A percentile compares a stretch with the other conserved stretches of the same genome.
Conservation (phyloP, 1,140 invertebrate species). For the Drosophila serrata region DNA sequence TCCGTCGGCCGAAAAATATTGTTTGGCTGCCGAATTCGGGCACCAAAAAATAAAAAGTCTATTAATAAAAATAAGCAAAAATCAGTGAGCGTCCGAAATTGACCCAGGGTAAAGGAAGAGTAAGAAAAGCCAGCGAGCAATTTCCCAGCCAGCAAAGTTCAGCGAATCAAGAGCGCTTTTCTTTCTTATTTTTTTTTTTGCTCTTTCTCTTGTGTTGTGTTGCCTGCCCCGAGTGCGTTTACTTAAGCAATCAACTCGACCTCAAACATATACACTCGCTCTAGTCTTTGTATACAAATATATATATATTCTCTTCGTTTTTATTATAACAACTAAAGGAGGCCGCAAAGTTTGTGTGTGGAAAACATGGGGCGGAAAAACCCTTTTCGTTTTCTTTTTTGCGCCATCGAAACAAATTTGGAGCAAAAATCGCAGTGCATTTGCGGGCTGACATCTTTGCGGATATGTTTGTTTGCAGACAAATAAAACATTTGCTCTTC, state of each 20-base stretch:
- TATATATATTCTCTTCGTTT: conserved; percentile 61
- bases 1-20: conserved; percentile 66
- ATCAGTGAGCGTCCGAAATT: conserved; percentile 55
- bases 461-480: conserved; percentile 57
- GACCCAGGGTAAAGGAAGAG: conserved; percentile 45
- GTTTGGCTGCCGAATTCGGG: conserved; percentile 63
- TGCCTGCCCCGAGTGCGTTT: conserved; percentile 76
- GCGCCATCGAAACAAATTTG: conserved; percentile 74
- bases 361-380: background rate
- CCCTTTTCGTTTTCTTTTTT: conserved; percentile 37
- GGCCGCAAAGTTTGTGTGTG: conserved; percentile 73
- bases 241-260: conserved; percentile 83
- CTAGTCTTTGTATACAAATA: conserved; percentile 13
- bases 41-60: conserved; percentile 64
- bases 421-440: conserved; percentile 74
- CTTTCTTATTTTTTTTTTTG: conserved; percentile 1
- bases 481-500: conserved; percentile 76
- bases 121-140: conserved; percentile 58
- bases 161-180: conserved; percentile 60
- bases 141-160: conserved; percentile 71
- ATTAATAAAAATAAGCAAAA: conserved; percentile 80
- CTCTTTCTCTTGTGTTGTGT: background rate
- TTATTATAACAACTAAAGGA: conserved; percentile 81
- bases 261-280: conserved; percentile 63
- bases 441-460: conserved; percentile 46